Evolutionary conservation across 2,888 invertebrate species (phyloP), one percentile per base, ranked within the genome.

Genomic region (Cephus sareptanus): DNA sequence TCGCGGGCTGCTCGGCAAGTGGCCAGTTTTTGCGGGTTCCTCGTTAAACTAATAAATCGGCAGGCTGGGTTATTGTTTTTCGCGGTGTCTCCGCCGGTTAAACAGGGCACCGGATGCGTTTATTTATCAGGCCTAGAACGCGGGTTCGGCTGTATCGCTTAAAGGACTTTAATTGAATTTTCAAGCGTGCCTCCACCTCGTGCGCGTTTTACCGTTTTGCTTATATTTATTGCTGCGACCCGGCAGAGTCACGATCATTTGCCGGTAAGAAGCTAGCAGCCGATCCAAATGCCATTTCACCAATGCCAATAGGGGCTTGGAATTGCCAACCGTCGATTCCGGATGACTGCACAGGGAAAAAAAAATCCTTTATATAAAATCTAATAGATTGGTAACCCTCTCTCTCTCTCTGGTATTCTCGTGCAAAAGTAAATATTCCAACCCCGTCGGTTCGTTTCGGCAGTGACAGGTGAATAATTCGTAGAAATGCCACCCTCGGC

Each of bases 1-100:
- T 81, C 76, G 74, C 80, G 81, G 77, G 75, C 74, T 79, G 79
- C 79, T 81, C 75, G 79, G 79, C 77, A 81, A 82, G 82, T 79
- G 83, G 75, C 78, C 77, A 81, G 75, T 83, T 85, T 86, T 87
- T 81, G 83, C 75, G 80, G 82, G 79, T 79, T 79, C 68, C 23
- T 81, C 80, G 87, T 82, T 86, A 83, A 85, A 85, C 80, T 86
- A 84, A 86, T 86, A 87, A 86, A 86, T 86, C 83, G 79, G 73
- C 76, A 79, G 80, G 78, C 76, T 78, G 35, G 74, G 79, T 82
- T 82, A 86, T 83, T 85, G 84, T 85, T 86, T 83, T 84, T 74
- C 30, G 23, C 15, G 71, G 34, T 11, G 34, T 71, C 31, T 71
- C 71, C 71, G 11, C 11, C 30, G 30, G 31, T 34, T 15, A 71